Evolutionary conservation across 2,113 vertebrate genomes (phyloP), one percentile per base, ranked within the genome.

Genomic region (Polypterus senegalus): DNA sequence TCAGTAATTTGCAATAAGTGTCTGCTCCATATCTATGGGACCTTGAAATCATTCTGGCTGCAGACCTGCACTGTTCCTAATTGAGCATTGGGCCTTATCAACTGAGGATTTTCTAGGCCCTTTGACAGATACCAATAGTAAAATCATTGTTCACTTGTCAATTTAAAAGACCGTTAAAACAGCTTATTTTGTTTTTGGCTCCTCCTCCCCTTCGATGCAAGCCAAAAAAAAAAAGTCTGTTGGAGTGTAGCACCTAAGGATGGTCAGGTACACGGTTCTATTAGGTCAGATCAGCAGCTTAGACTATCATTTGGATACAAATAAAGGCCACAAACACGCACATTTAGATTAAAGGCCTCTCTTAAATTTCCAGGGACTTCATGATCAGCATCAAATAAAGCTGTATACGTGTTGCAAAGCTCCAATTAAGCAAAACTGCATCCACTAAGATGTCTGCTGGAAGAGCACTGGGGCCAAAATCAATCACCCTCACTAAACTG

Each of bases 1-100:
- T 95, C 92, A 88, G 91, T 97, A 92, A 97, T 97, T 97, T 97
- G 93, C 93, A 92, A 89, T 88, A 92, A 92, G 92, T 92, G 93
- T 92, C 92, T 85, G 81, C 82, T 82, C 84, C 89, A 81, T 84
- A 89, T 87, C 91, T 92, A 88, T 79, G 79, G 89, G 92, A 91
- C 87, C 83, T 79, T 80, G 86, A 87, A 90, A 92, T 97, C 94
- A 93, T 97, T 97, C 89, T 74, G 88, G 88, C 89, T 80, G 89
- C 90, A 86, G 90, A 89, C 88, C 86, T 80, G 79, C 89, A 71
- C 80, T 60, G 81, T 81, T 87, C 85, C 91, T 98, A 98, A 98
- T 98, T 98, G 95, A 95, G 94, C 94, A 77, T 97, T 97, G 95
- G 95, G 94, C 93, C 90, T 94, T 92, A 97, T 98, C 94, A 97